Conservation (phyloP, 2,888 invertebrate species). For the Hofmannophila pseudospretella region DNA sequence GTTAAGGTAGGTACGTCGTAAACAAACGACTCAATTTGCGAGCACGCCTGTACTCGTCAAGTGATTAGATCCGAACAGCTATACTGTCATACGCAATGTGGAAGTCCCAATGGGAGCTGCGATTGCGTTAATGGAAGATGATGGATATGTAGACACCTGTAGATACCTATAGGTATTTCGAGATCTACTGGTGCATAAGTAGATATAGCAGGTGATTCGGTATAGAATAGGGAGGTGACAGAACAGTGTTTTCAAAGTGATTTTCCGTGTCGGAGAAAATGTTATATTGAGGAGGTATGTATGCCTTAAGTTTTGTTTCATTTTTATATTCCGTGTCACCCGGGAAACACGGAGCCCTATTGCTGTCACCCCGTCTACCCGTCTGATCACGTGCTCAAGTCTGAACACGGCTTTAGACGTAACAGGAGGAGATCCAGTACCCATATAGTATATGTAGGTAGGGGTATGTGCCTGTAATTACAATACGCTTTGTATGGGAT, state of each 20-base stretch:
- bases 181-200: too few species aligned
- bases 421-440: constrained; percentile 7
- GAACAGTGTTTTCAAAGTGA: too few species aligned
- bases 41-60: constrained; percentile 38
- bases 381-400: constrained; percentile 1
- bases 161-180: too few species aligned
- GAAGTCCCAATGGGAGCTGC: constrained; percentile 31
- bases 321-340: too few species aligned
- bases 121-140: constrained; percentile 34
- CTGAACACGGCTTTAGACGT: constrained; percentile 10
- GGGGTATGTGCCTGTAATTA: constrained; percentile 23
- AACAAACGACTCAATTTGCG: constrained; percentile 51
- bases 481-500: constrained; percentile 28
- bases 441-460: constrained; percentile 6
- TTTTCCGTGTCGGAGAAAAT: too few species aligned
- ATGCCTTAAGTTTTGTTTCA: too few species aligned
- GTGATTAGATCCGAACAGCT: constrained; percentile 43
- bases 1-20: constrained; percentile 40
- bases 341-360: too few species aligned
- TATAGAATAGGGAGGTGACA: too few species aligned
- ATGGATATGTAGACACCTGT: constrained; percentile 19
- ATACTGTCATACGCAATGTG: constrained; percentile 34
- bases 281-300: too few species aligned
- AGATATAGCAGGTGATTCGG: too few species aligned
- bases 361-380: too few species aligned